Percentiles rank a stretch among this genome's conserved stretches.
These are phyloP conservation scores for Palloptera scutellata DNA, from an alignment of 2,888 invertebrate species.

Conservation along the genomic window DNA sequence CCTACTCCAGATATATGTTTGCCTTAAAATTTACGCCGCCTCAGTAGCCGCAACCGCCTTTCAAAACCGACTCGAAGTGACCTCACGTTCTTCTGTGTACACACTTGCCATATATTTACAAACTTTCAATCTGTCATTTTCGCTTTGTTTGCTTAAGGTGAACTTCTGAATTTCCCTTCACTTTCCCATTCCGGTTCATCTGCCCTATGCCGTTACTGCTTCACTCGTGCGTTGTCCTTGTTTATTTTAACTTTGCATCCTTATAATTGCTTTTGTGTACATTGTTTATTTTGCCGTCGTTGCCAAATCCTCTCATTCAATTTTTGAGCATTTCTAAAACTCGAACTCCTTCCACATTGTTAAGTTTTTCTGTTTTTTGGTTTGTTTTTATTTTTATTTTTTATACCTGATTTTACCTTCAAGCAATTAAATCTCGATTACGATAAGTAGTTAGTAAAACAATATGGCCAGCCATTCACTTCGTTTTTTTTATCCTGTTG, in stretches of 20 bases:
- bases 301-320: not conserved
- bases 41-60: no score
- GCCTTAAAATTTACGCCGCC: not conserved
- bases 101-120: no score
- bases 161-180: conserved; percentile 15
- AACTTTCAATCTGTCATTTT: conserved; percentile 28
- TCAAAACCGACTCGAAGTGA: no score
- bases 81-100: no score
- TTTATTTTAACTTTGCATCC: conserved; percentile 26
- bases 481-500: no score
- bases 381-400: not conserved
- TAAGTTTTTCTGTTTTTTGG: no score
- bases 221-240: conserved; percentile 4
- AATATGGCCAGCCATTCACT: conserved; percentile 13
- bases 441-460: conserved; percentile 32
- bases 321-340: not conserved
- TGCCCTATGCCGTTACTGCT: conserved; percentile 1
- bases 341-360: not conserved
- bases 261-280: conserved; percentile 31
- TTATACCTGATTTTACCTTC: not conserved
- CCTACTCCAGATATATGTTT: not conserved
- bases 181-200: no score
- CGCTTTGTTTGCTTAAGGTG: conserved; percentile 31
- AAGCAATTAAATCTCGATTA: conserved; percentile 38
- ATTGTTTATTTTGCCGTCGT: conserved; percentile 6